A percentile compares a stretch with the other conserved stretches of the same genome.
phyloP scores from a whole-genome alignment of 2,888 invertebrate species.

The Lamellibrachia satsuma region DNA sequence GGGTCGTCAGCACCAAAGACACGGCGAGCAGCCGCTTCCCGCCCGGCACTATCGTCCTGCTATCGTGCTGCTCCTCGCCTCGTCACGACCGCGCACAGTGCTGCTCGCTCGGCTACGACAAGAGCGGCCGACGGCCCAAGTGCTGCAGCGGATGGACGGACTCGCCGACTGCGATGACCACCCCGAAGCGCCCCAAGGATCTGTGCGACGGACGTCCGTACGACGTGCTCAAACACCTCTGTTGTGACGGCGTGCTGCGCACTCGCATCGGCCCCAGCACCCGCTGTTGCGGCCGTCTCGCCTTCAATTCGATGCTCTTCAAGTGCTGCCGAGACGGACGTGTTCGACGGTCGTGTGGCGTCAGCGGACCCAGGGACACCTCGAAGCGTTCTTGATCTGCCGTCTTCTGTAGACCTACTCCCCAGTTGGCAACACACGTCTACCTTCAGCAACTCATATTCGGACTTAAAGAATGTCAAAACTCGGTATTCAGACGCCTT shows the following conservation, averaged over 20 bases:
- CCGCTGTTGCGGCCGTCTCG: background rate
- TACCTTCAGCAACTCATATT: background rate
- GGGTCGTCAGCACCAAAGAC: background rate
- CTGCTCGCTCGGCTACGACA: background rate
- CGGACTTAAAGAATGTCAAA: background rate
- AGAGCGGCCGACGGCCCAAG: background rate
- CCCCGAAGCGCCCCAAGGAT: background rate
- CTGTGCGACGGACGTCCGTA: background rate
- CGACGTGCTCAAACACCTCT: background rate
- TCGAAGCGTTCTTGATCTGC: background rate
- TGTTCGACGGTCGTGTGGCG: background rate
- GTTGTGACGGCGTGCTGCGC: background rate
- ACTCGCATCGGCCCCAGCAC: background rate
- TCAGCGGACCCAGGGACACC: background rate
- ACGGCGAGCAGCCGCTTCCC: background rate
- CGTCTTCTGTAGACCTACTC: background rate
- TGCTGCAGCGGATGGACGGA: background rate
- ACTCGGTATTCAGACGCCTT: background rate
- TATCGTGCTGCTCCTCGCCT: background rate
- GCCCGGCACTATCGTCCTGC: background rate
- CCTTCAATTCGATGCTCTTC: background rate
- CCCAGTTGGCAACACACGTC: background rate
- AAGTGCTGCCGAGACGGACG: slow-evolving; percentile 7
- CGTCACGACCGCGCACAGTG: background rate
- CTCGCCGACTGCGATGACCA: background rate